Percentiles rank a stretch among this genome's conserved stretches.
These are phyloP conservation scores for Chironomus tepperi DNA, from an alignment of 1,140 invertebrate genomes.

Conservation along the genomic window DNA sequence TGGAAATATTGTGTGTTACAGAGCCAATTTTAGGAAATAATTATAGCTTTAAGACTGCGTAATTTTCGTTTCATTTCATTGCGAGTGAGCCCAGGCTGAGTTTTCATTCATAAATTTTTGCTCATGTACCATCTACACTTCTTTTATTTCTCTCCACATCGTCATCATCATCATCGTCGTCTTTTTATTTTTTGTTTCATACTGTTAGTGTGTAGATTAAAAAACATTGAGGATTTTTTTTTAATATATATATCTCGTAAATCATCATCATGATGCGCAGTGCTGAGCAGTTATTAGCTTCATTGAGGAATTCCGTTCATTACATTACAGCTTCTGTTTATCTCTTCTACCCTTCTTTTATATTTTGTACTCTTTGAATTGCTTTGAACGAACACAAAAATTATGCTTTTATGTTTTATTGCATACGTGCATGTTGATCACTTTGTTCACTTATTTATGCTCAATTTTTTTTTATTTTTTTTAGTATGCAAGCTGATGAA, in stretches of 20 bases:
- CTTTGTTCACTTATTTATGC: background rate
- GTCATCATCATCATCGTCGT: too few relatives aligned
- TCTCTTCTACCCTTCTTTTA: background rate
- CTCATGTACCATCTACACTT: background rate
- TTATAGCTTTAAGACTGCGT: slow-evolving; percentile 13
- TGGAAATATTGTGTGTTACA: slow-evolving; percentile 6
- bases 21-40: slow-evolving; percentile 19
- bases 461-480: background rate
- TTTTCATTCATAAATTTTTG: slow-evolving; percentile 18
- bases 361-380: background rate
- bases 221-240: background rate
- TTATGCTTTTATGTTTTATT: background rate
- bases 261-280: slow-evolving; percentile 22
- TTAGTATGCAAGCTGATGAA: too few relatives aligned
- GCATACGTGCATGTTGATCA: background rate
- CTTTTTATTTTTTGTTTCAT: too few relatives aligned
- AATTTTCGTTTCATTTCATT: background rate
- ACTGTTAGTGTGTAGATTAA: background rate
- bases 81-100: background rate
- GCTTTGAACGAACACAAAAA: background rate
- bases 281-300: slow-evolving; percentile 21
- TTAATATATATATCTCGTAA: background rate
- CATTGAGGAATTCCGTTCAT: slow-evolving; percentile 14
- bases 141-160: too few relatives aligned
- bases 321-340: slow-evolving; percentile 15